Evolutionary conservation across 2,113 vertebrate species (phyloP), one percentile per base, ranked within the genome.

Genomic region (Tragelaphus scriptus): DNA sequence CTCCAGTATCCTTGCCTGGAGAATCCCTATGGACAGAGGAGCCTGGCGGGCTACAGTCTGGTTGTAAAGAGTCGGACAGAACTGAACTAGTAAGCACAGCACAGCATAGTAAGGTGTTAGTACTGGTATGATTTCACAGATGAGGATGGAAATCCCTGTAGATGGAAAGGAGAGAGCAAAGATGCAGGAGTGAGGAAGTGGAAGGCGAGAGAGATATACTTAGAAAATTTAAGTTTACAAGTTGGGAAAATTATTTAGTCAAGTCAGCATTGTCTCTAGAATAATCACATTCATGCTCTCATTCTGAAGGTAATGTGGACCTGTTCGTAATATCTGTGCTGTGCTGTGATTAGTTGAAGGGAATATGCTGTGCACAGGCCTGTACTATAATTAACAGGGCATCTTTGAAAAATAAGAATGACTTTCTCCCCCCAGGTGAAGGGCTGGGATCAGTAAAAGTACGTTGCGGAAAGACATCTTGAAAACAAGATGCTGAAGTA

Each of bases 11-110:
- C 36, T 75, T 40, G 36, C 36, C 68, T 75, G 19, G n/a, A 75
- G 19, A 75, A 75, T 23, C 36, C 68, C 36, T 21, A 25, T 13
- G 36, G 36, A 25, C 10, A 6, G 68, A 75, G 36, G 12, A 75
- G 21, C 10, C 68, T 75, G 68, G 21, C n/a, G 0, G 21, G 68
- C 36, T 75, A 75, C 2, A 75, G 68, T 40, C 68, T 0, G 1
- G 68, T 13, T 3, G 0, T 25, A 21, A 40, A 75, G 68, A 75
- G 21, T 9, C 1, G 0, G 10, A 40, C 68, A 71, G 2, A 0
- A 71, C 10, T 71, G n/a, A 71, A 23, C 68, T 40, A 71, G 19
- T 40, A 40, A 25, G 36, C n/a, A 75, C 68, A 75, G 68, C 36
- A 23, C 21, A 75, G 68, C 19, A 75, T 61, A 28, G 11, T 26